phyloP scores from a whole-genome alignment of 2,888 invertebrate species.

The Leistus spinibarbis region DNA sequence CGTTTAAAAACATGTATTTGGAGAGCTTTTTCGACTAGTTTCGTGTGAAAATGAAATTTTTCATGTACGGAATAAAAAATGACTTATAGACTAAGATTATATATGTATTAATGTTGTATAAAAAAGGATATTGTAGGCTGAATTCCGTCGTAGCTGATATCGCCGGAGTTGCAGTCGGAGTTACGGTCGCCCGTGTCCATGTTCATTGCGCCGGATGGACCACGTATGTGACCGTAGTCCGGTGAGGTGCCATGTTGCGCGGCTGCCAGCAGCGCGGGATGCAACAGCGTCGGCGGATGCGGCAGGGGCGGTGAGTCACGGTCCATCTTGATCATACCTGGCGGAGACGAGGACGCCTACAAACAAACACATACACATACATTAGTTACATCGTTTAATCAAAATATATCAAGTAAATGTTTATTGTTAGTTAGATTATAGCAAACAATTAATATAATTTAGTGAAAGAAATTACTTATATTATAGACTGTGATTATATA shows the following conservation, averaged over 20 bases:
- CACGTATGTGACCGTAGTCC: conserved; percentile 76
- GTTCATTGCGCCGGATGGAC: conserved; percentile 59
- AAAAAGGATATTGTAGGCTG: conserved; percentile 96
- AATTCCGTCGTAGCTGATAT: conserved; percentile 89
- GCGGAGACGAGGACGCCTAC: conserved; percentile 63
- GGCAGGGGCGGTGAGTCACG: conserved; percentile 85
- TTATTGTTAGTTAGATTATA: too few species aligned
- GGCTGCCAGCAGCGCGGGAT: conserved; percentile 83
- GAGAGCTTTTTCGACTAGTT: not conserved
- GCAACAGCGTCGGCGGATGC: conserved; percentile 83
- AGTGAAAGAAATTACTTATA: too few species aligned
- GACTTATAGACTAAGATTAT: not conserved
- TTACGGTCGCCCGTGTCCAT: conserved; percentile 85
- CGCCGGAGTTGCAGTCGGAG: conserved; percentile 90
- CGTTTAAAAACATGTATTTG: too few species aligned
- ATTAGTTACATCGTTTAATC: not conserved
- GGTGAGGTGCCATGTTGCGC: conserved; percentile 83
- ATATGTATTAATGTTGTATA: conserved; percentile 56
- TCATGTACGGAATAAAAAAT: too few species aligned
- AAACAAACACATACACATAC: conserved; percentile 1
- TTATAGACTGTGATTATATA: too few species aligned
- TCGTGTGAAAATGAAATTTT: too few species aligned
- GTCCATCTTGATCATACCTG: conserved; percentile 72
- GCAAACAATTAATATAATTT: too few species aligned
- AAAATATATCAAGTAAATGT: too few species aligned